Conservation (phyloP, 2,113 vertebrate genomes). For the Anolis sagrei region DNA sequence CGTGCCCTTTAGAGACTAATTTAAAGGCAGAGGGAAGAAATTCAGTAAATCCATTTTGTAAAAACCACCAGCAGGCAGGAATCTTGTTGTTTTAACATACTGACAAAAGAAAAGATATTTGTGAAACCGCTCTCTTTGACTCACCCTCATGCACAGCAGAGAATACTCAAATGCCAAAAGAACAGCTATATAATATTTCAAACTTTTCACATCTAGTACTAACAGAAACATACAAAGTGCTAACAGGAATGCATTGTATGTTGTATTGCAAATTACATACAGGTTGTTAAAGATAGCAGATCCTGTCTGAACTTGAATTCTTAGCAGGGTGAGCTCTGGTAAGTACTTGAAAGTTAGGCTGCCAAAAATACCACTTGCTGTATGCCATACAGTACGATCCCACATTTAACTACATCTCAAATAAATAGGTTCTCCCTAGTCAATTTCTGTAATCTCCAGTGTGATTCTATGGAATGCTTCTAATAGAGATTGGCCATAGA, state of each 20-base stretch:
- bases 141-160: background rate
- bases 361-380: no score
- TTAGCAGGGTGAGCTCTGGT: no score
- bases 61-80: background rate
- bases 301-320: no score
- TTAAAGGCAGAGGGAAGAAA: background rate
- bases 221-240: background rate
- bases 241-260: background rate
- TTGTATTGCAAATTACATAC: background rate
- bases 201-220: background rate
- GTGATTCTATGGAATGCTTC: no score
- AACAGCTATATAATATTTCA: background rate
- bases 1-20: slow-evolving; percentile 8
- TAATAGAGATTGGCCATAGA: no score
- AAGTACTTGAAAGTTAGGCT: no score
- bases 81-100: background rate
- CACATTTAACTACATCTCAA: no score
- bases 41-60: slow-evolving; percentile 9
- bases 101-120: background rate
- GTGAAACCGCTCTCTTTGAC: background rate
- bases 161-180: background rate
- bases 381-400: no score
- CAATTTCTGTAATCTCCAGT: no score
- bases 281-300: no score
- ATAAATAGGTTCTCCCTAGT: no score